phyloP scores from a whole-genome alignment of 1,140 invertebrate species.

The Sesamia nonagrioides region DNA sequence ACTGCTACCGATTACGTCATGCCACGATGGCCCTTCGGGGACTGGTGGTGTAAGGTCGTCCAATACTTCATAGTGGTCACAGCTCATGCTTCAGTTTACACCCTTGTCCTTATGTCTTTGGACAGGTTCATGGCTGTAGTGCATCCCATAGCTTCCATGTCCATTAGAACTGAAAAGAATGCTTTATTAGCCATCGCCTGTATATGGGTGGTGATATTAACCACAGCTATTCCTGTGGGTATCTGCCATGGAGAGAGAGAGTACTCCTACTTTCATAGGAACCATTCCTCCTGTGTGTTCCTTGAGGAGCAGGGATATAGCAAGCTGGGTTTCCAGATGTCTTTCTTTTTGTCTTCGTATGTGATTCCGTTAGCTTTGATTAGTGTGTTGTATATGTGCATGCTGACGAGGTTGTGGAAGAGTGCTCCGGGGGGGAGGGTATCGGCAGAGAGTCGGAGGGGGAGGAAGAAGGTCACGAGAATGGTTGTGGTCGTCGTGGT shows the following conservation, averaged over 20 bases:
- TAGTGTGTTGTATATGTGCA: constrained; percentile 96
- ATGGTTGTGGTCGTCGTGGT: constrained; percentile 98
- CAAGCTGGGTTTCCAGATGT: constrained; percentile 92
- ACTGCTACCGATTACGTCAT: constrained; percentile 96
- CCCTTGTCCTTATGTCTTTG: constrained; percentile 97
- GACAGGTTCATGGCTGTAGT: constrained; percentile 98
- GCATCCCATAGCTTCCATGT: constrained; percentile 97
- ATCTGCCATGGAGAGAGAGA: constrained; percentile 93
- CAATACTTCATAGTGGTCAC: constrained; percentile 94
- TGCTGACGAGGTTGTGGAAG: constrained; percentile 96
- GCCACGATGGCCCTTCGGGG: constrained; percentile 96
- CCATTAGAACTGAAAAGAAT: constrained; percentile 95
- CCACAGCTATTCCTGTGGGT: constrained; percentile 92
- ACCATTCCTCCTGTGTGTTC: constrained; percentile 90
- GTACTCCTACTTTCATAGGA: constrained; percentile 89
- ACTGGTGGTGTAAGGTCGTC: constrained; percentile 96
- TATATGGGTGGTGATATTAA: constrained; percentile 94
- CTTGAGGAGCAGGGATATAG: constrained; percentile 90
- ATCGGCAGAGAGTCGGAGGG: constrained; percentile 91
- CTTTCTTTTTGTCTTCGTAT: constrained; percentile 95
- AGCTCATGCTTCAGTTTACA: constrained; percentile 97
- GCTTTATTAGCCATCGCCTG: constrained; percentile 92
- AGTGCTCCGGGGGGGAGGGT: constrained; percentile 92
- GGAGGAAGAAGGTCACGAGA: constrained; percentile 96
- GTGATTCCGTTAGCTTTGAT: constrained; percentile 95